Conservation (phyloP, 2,113 vertebrate genomes). For the Leptobrachium ailaonicum region DNA sequence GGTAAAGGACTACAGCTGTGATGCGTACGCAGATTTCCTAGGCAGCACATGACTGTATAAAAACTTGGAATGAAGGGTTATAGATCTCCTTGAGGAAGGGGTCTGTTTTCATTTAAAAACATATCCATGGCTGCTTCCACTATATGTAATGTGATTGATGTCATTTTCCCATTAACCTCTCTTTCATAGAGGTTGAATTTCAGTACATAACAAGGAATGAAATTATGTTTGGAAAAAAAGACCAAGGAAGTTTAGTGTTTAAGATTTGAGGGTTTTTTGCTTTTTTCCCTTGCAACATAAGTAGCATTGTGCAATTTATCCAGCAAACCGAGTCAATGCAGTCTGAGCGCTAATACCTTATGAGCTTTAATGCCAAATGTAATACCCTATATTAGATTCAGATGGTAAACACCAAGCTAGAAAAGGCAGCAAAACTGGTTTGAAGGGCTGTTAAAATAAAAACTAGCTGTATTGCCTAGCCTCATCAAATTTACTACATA, state of each 20-base stretch:
- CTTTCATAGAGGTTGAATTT: conserved; percentile 22
- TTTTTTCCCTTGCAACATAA: too few species aligned
- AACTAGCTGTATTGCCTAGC: too few species aligned
- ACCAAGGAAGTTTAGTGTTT: not conserved
- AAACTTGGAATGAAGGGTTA: conserved; percentile 43
- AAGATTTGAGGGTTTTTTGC: not conserved
- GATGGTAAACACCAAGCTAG: too few species aligned
- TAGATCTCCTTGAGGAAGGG: conserved; percentile 54
- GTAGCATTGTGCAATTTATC: too few species aligned
- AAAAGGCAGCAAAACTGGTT: too few species aligned
- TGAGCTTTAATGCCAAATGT: too few species aligned
- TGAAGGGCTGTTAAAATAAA: too few species aligned
- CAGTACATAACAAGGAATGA: conserved; percentile 29
- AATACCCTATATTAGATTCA: too few species aligned
- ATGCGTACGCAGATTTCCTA: conserved; percentile 41
- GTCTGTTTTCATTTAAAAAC: conserved; percentile 63
- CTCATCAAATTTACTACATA: too few species aligned
- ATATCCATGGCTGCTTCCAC: conserved; percentile 52
- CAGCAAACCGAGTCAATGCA: too few species aligned
- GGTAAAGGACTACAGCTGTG: conserved; percentile 55
- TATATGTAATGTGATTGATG: conserved; percentile 51
- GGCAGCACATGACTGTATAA: conserved; percentile 50
- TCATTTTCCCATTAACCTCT: conserved; percentile 45
- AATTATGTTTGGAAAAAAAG: not conserved
- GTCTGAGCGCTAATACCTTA: too few species aligned